These are phyloP conservation scores for Myripristis jacobus DNA, from an alignment of 2,797 vertebrate species.

Conservation along the genomic window DNA sequence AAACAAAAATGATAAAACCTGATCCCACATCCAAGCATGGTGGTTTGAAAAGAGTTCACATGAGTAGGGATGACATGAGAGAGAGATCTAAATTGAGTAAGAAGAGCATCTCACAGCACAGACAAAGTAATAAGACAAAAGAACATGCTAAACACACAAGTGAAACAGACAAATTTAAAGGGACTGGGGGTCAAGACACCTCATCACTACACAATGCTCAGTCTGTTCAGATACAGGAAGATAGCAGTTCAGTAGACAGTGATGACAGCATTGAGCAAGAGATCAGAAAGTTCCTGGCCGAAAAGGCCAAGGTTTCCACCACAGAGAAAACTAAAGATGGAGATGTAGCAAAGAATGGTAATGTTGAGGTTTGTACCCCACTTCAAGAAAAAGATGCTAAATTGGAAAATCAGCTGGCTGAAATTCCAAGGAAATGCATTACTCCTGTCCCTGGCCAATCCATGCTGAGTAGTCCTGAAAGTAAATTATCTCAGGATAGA, in stretches of 20 bases:
- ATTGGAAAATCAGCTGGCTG: conserved; percentile 74
- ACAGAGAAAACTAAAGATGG: conserved; percentile 55
- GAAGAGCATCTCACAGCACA: conserved; percentile 40
- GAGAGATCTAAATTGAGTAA: conserved; percentile 58
- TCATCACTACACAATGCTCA: background rate
- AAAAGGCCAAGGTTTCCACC: conserved; percentile 89
- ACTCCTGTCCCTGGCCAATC: conserved; percentile 31
- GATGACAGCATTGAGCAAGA: conserved; percentile 97
- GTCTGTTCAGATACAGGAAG: conserved; percentile 71
- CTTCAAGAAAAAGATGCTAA: conserved; percentile 59
- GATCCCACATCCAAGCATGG: conserved; percentile 55
- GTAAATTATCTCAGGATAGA: conserved; percentile 21
- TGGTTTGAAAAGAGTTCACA: conserved; percentile 72
- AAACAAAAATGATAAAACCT: conserved; percentile 73
- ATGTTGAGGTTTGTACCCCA: conserved; percentile 3
- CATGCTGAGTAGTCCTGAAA: conserved; percentile 9
- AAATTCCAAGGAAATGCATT: conserved; percentile 62
- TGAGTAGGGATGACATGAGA: conserved; percentile 46
- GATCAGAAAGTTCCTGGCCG: conserved; percentile 92
- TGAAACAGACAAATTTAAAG: conserved; percentile 42
- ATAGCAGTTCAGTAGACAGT: conserved; percentile 93
- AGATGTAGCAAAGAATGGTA: conserved; percentile 45
- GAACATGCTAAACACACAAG: conserved; percentile 34
- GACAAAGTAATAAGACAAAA: conserved; percentile 48
- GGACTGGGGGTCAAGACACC: conserved; percentile 27